Percentiles rank a stretch among this genome's conserved stretches.
These are phyloP conservation scores for Epinephelus coioides DNA, from an alignment of 2,797 vertebrate species.

Conservation along the genomic window DNA sequence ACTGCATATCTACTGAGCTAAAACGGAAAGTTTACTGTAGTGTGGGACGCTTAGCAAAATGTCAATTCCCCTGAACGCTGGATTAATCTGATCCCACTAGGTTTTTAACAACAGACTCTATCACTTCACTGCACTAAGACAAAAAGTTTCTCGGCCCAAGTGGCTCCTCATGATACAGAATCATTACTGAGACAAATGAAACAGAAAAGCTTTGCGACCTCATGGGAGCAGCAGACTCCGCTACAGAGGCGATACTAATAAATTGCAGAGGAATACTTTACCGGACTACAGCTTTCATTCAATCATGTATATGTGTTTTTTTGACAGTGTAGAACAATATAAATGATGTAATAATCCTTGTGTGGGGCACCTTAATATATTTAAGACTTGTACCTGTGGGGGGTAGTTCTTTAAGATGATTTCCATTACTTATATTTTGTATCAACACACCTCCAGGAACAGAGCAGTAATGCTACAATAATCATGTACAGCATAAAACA, in stretches of 20 bases:
- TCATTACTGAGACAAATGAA: conserved; percentile 45
- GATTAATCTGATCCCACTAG: neutral
- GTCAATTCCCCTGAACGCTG: neutral
- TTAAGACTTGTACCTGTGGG: neutral
- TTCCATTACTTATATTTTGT: neutral
- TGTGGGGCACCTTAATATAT: conserved; percentile 13
- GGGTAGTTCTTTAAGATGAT: conserved; percentile 3
- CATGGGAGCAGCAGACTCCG: conserved; percentile 1
- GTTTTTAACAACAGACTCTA: neutral
- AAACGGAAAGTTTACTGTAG: neutral
- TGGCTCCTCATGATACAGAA: conserved; percentile 24
- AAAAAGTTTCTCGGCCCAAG: conserved; percentile 13
- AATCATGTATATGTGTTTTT: neutral
- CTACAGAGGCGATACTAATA: conserved; percentile 16
- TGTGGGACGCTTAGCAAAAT: neutral
- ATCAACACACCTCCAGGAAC: conserved; percentile 13
- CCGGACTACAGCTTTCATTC: conserved; percentile 24
- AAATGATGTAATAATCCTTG: neutral
- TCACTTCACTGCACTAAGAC: conserved; percentile 22
- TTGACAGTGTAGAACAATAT: neutral
- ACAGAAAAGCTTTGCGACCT: conserved; percentile 31
- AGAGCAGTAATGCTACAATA: neutral
- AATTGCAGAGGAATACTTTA: conserved; percentile 24
- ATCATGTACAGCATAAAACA: neutral
- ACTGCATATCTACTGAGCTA: neutral